Conservation (phyloP, 2,888 invertebrate species). For the Drosophila sordidapex region DNA sequence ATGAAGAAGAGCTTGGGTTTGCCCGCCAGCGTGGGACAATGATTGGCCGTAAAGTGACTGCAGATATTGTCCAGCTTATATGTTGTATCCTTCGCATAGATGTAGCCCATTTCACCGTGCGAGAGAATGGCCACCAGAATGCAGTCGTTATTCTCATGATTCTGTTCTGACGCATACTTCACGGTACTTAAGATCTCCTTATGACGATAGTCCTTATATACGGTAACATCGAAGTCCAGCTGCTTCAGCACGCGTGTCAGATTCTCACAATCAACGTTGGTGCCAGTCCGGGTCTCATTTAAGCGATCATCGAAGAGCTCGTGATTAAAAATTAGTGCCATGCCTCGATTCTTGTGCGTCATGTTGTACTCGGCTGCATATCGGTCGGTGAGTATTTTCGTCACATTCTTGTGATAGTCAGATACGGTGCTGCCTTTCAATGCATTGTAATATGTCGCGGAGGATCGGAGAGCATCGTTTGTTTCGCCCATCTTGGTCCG, state of each 20-base stretch:
- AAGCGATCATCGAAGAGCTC: slow-evolving; percentile 91
- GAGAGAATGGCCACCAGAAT: slow-evolving; percentile 92
- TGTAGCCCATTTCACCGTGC: slow-evolving; percentile 95
- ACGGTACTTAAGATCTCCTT: slow-evolving; percentile 89
- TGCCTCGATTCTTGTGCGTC: slow-evolving; percentile 92
- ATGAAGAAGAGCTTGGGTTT: slow-evolving; percentile 91
- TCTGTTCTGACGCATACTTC: slow-evolving; percentile 89
- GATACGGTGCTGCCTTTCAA: slow-evolving; percentile 70
- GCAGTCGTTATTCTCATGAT: slow-evolving; percentile 93
- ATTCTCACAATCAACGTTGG: slow-evolving; percentile 93
- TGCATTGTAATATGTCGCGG: slow-evolving; percentile 41
- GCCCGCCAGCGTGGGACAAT: slow-evolving; percentile 93
- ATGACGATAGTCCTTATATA: slow-evolving; percentile 89
- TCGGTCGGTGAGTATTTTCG: slow-evolving; percentile 88
- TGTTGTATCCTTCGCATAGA: slow-evolving; percentile 93
- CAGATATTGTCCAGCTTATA: slow-evolving; percentile 93
- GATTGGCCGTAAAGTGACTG: slow-evolving; percentile 91
- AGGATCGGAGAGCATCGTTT: slow-evolving; percentile 76
- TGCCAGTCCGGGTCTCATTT: slow-evolving; percentile 91
- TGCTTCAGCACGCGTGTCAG: slow-evolving; percentile 88
- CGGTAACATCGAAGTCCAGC: slow-evolving; percentile 90
- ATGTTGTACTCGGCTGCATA: slow-evolving; percentile 93
- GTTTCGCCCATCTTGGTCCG: slow-evolving; percentile 69
- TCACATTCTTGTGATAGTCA: slow-evolving; percentile 74
- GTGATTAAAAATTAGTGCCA: slow-evolving; percentile 96